Base-by-base conservation (phyloP, 2,113 vertebrate species). In the Syngnathoides biaculeatus region DNA sequence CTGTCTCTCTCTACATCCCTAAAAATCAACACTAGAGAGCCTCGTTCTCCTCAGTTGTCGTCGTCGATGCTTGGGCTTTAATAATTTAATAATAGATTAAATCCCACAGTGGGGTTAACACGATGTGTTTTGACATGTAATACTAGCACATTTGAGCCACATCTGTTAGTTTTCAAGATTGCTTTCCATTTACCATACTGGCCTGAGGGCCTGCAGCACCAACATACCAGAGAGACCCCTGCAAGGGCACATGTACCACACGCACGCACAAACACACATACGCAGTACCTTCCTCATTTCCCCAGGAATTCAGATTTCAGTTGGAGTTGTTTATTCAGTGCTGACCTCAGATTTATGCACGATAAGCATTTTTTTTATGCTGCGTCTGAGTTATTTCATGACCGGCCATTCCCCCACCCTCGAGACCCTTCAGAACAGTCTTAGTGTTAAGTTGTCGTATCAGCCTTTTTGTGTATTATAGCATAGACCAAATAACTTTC, bases 311-410 rank as follows among this genome's bases (percentile, higher is more conserved):
- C 78, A 80, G 77, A 82, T 84, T 81, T 82, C 79, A 73, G 72
- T 78, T 45, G 45, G 57, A 69, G 71, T 74, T 84, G 84, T 87
- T 87, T 89, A 64, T 78, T 85, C 83, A 79, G 77, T 72, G 79
- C 77, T 75, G 80, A 82, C 83, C 83, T 85, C 79, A 76, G 66
- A 72, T 84, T 87, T 86, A 43, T 89, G 85, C 86, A 68, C 42
- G 27, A 68, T 75, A 40, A 64, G 79, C 88, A 80, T 39, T 78
- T 52, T 35, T 84, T 84, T 86, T 77, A 24, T 77, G 86, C 87
- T 88, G 84, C 84, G 69, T 72, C 19, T 12, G 17, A 1, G 10
- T 39, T 73, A 30, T 80, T 69, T 61, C 12, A n/a, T 61, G 53
- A 57, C 67, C 70, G 42, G 35, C 64, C 72, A 3, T 64, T 66